phyloP scores from a whole-genome alignment of 2,888 invertebrate species.

The Stegana nigrithorax region DNA sequence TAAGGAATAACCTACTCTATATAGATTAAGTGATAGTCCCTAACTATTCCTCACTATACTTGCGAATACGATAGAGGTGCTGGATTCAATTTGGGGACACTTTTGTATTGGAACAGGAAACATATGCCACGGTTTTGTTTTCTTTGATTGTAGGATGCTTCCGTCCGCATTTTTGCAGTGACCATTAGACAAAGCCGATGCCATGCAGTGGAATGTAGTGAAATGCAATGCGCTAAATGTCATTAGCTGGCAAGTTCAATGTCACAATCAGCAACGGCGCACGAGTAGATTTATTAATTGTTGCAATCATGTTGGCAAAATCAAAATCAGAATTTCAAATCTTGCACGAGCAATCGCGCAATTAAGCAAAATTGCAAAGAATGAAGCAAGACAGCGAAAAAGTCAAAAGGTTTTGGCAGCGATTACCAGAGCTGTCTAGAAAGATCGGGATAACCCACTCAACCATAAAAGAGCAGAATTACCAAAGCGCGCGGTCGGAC shows the following conservation, averaged over 20 bases:
- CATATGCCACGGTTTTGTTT: too few relatives aligned
- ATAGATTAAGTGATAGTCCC: too few relatives aligned
- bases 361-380: constrained; percentile 3
- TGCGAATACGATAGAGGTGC: too few relatives aligned
- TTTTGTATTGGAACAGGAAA: too few relatives aligned
- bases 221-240: background rate
- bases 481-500: background rate
- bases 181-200: too few relatives aligned
- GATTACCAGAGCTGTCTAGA: background rate
- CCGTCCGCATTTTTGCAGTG: too few relatives aligned
- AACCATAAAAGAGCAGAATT: background rate
- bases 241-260: background rate
- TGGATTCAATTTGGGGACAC: too few relatives aligned
- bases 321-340: constrained; percentile 1
- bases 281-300: background rate
- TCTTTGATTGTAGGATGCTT: too few relatives aligned
- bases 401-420: constrained; percentile 18
- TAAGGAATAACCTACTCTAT: too few relatives aligned
- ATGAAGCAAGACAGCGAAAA: background rate
- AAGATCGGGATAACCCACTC: constrained; percentile 13
- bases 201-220: too few relatives aligned
- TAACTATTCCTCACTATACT: too few relatives aligned
- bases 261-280: background rate
- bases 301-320: background rate
- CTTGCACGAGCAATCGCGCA: background rate